Evolutionary conservation across 2,888 invertebrate genomes (phyloP), one percentile per base, ranked within the genome.

Genomic region (Merodon equestris): DNA sequence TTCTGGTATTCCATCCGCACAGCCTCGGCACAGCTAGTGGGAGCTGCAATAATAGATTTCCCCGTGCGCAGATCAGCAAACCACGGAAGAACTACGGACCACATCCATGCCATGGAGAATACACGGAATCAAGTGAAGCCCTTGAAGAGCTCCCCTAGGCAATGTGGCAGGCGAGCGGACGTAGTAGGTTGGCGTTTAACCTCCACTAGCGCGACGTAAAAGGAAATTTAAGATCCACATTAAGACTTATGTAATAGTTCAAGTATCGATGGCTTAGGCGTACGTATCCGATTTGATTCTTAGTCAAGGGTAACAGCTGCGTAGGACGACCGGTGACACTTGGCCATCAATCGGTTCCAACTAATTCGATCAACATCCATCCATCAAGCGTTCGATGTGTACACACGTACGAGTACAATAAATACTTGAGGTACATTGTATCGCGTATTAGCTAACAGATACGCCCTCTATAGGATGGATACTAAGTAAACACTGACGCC

Each of bases 1-100:
- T 15, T 51, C 14, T 51, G 34, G 44, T 50, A 51, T 38, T 60
- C 14, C 51, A 58, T 58, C 14, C 13, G 42, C n/a, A 18, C 51
- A 9, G 13, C 19, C 38, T 14, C 12, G 15, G 9, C 17, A 4
- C 13, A 27, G n/a, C n/a, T 13, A 50, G 61, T 27, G 44, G 42
- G 44, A 63, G 40, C 50, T 1, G 12, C 34, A 36, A 36, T 34
- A 34, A 15, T 5, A 51, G 34, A 36, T 48, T 17, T 47, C 9
- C 1, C 3, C 5, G 10, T 18, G 12, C 1, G 10, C 17, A 27
- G 3, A 27, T 4, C 27, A 27, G n/a, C 27, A 27, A 27, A 27
- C 27, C 27, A 27, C 27, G 27, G 27, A 27, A 27, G 27, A 27
- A 27, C 27, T 27, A 27, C 27, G 27, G 3, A 27, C 27, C 2